Evolutionary conservation across 2,113 vertebrate genomes (phyloP).

Genomic region (Bufo bufo): DNA sequence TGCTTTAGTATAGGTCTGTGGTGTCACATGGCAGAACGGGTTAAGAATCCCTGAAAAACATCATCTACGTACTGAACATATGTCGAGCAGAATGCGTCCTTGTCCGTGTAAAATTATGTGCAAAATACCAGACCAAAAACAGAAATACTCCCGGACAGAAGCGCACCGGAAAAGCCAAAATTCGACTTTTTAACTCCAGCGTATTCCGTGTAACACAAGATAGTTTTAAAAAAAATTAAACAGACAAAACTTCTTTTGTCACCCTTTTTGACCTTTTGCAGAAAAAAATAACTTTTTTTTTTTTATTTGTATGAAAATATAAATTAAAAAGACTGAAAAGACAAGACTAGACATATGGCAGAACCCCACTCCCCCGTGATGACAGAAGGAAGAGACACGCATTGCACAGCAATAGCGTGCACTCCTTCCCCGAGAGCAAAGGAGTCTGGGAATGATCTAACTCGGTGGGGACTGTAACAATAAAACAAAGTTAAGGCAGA

Average conservation of each 20-base stretch:
- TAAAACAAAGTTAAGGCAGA: constrained; percentile 53
- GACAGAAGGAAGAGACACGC: background rate
- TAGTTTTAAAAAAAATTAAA: background rate
- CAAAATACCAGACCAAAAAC: background rate
- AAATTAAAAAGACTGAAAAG: constrained; percentile 39
- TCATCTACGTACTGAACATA: background rate
- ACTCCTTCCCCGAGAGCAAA: constrained; percentile 1
- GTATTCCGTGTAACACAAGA: background rate
- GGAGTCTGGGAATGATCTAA: constrained; percentile 27
- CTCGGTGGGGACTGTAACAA: constrained; percentile 10
- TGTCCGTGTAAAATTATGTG: background rate
- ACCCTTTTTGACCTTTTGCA: constrained; percentile 41
- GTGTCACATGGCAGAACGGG: background rate
- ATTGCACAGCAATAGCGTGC: constrained; percentile 25
- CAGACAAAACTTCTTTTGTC: constrained; percentile 12
- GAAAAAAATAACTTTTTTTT: background rate
- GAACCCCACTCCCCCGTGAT: background rate
- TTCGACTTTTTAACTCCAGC: constrained; percentile 2
- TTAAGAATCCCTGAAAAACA: constrained; percentile 31
- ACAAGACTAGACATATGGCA: constrained; percentile 1
- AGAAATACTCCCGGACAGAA: background rate
- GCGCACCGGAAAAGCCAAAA: background rate
- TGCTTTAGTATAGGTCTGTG: background rate
- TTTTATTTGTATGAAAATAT: constrained; percentile 49
- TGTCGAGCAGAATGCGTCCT: background rate